A percentile compares a stretch with the other conserved stretches of the same genome.
These are phyloP conservation scores for Calycopis cecrops DNA, from an alignment of 1,140 invertebrate species.

Conservation along the genomic window DNA sequence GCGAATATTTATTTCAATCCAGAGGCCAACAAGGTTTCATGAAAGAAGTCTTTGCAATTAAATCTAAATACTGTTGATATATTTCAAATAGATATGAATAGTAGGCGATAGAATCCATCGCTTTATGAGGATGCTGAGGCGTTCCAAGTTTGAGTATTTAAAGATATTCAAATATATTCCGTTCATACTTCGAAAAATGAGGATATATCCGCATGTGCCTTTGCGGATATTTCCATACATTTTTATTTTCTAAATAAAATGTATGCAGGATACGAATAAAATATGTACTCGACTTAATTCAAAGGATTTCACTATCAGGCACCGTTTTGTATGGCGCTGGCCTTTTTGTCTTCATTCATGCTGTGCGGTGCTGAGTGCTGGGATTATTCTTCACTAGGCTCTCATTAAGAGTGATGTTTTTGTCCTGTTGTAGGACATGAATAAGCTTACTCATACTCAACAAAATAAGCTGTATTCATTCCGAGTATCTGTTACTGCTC, in stretches of 20 bases:
- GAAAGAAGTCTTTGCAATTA: too few species aligned
- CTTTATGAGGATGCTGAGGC: too few species aligned
- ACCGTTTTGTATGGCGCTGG: slow-evolving; percentile 17
- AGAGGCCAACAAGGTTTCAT: too few species aligned
- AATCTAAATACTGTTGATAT: too few species aligned
- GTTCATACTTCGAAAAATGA: slow-evolving; percentile 2
- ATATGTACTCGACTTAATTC: slow-evolving; percentile 20
- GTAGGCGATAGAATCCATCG: too few species aligned
- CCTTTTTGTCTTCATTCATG: slow-evolving; percentile 19
- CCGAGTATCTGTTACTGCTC: too few species aligned
- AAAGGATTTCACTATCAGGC: slow-evolving; percentile 19
- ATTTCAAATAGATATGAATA: too few species aligned
- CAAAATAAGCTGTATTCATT: slow-evolving; percentile 18
- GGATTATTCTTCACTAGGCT: slow-evolving; percentile 11
- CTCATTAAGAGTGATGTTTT: slow-evolving; percentile 13
- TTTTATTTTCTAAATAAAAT: slow-evolving; percentile 17
- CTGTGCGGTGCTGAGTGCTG: slow-evolving; percentile 12
- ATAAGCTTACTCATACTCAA: slow-evolving; percentile 19
- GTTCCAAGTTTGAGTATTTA: neutral
- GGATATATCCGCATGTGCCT: slow-evolving; percentile 3
- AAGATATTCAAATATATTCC: slow-evolving; percentile 6
- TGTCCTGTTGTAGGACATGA: slow-evolving; percentile 15
- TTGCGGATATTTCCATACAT: slow-evolving; percentile 10
- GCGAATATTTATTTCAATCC: too few species aligned
- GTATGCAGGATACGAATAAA: slow-evolving; percentile 12